A percentile compares a stretch with the other conserved stretches of the same genome.
phyloP scores from a whole-genome alignment of 2,113 vertebrate species.

The Laterallus jamaicensis region DNA sequence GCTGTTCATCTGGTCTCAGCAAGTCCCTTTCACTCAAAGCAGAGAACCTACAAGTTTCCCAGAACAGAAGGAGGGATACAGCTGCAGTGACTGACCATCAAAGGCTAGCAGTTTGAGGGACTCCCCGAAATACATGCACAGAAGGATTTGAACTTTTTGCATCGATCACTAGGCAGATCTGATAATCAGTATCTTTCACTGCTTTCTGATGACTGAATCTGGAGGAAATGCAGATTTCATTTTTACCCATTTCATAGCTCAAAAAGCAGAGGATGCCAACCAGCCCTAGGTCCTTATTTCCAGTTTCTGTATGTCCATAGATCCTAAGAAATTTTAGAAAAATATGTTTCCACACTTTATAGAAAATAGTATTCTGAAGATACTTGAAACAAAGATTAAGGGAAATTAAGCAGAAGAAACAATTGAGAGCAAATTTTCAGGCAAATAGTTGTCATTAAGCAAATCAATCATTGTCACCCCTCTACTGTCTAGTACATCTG shows the following conservation, averaged over 20 bases:
- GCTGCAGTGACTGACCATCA: background rate
- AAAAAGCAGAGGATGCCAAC: background rate
- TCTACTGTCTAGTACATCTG: background rate
- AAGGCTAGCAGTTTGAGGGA: background rate
- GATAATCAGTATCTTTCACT: background rate
- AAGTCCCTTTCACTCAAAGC: background rate
- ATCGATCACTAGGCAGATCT: background rate
- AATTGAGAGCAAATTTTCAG: background rate
- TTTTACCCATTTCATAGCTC: background rate
- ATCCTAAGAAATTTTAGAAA: background rate
- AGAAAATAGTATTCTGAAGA: background rate
- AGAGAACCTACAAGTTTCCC: background rate
- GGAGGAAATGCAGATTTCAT: background rate
- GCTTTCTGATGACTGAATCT: background rate
- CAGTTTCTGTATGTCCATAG: background rate
- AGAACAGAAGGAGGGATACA: background rate
- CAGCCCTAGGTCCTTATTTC: background rate
- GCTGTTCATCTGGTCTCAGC: background rate
- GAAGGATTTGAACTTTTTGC: background rate
- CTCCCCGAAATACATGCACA: rapidly evolving
- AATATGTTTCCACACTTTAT: background rate
- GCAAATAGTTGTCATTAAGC: background rate
- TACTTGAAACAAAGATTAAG: background rate
- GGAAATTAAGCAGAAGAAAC: background rate
- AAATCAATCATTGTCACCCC: background rate